Evolutionary conservation across 1,140 invertebrate species (phyloP).

Genomic region (Pissodes strobi): DNA sequence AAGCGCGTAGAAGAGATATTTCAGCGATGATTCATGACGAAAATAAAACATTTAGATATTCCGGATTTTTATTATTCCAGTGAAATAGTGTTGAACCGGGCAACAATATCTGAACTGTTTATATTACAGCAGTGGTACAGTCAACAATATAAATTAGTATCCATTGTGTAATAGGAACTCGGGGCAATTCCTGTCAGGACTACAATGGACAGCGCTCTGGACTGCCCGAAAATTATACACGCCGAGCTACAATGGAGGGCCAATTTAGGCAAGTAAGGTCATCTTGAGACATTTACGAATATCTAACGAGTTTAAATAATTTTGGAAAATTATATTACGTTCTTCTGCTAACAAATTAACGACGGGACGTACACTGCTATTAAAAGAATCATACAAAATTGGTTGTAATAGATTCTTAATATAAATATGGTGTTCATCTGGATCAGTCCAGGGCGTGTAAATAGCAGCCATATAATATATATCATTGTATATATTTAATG

Average conservation of each 20-base stretch:
- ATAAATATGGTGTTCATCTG: too few species aligned
- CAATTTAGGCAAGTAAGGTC: conserved; percentile 38
- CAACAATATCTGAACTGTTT: conserved; percentile 42
- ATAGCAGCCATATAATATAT: too few species aligned
- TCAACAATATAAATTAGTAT: conserved; percentile 48
- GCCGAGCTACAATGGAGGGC: conserved; percentile 38
- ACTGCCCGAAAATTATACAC: conserved; percentile 43
- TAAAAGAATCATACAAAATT: too few species aligned
- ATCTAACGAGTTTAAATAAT: too few species aligned
- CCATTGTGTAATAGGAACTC: conserved; percentile 45
- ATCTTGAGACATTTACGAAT: conserved; percentile 24
- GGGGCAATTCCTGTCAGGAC: conserved; percentile 44
- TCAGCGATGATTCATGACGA: conserved; percentile 27
- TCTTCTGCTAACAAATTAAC: too few species aligned
- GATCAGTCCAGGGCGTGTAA: too few species aligned
- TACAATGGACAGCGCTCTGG: conserved; percentile 39
- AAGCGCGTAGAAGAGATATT: conserved; percentile 10
- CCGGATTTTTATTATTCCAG: conserved; percentile 43
- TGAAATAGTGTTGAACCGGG: conserved; percentile 36
- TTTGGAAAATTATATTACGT: too few species aligned
- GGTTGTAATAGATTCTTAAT: too few species aligned
- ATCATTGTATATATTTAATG: too few species aligned
- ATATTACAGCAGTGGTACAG: conserved; percentile 37
- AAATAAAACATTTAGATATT: conserved; percentile 42
- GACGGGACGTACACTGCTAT: too few species aligned